Base-by-base conservation (phyloP, 1,140 invertebrate species). In the Myzus persicae region DNA sequence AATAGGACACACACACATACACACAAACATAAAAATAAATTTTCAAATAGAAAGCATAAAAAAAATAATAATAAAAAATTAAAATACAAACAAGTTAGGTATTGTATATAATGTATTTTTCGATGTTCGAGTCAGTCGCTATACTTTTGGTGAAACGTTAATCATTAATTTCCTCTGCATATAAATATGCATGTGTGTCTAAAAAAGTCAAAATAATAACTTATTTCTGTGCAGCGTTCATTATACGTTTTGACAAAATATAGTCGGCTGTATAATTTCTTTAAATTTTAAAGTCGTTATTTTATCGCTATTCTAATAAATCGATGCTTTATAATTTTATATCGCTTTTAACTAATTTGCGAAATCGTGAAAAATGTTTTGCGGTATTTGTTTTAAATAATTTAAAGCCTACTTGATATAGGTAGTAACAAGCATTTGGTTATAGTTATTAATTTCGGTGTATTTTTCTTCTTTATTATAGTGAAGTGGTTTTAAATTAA, bases 291-390 rank as follows among this genome's bases (percentile, higher is more conserved):
- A 7, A 22, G 22, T 22, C 22, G 38, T 24, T 84, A 84, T 84
- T 84, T 84, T 84, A 84, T 84, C 42, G 38, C 3, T 84, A 84
- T 84, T 84, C 38, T 31, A 84, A 84, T 84, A 42, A 42, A 84
- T 84, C 22, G 82, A 26, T 38, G 9, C 82, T 26, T 84, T 42
- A 84, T 84, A 76, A 84, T 84, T 84, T 42, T 84, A 42, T 3
- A 84, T 24, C 24, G 11, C 38, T 84, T 84, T 84, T 26, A 84
- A 84, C 14, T 84, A 84, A 26, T 40, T 84, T 40, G 24, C 31
- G 40, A 42, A 82, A 82, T 42, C n/a, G 24, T 84, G 24, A 84
- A 84, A 42, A 42, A 40, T 42, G 9, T 40, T 84, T 1, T 0
- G 1, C 22, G 8, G 38, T 11, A 9, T 84, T 40, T 40, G 40